Base-by-base conservation (phyloP, 2,888 invertebrate genomes). In the Dicyrtomina minuta region DNA sequence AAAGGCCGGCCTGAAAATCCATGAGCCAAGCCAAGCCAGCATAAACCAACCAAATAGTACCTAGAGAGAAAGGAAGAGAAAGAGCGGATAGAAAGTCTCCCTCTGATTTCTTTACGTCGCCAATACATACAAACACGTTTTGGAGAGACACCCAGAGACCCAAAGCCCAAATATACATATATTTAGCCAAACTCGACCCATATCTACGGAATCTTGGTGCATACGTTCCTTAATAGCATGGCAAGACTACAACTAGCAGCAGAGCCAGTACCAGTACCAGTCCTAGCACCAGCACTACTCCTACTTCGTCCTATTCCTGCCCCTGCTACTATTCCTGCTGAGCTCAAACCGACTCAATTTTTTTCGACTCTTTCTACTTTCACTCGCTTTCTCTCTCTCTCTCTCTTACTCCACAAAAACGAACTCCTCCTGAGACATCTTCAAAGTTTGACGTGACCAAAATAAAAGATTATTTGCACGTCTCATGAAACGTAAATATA, bases 361-460 rank as follows among this genome's bases (percentile, higher is more conserved):
- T 56, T 27, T 27, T n/a, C 33, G 26, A 15, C 55, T 55, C 26
- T 55, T 26, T 8, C 55, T 41, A 61, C 43, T 44, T 61, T 51
- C 17, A 12, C 51, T 49, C 59, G 15, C 59, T 4, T 6, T 39
- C 59, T 41, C 43, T 65, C 39, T 65, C 39, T 17, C 53, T 33
- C 24, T 65, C 15, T 51, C 53, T 10, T 12, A 12, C 12, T 10
- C 55, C 27, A 39, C 5, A 61, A 68, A 71, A 44, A 53, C 71
- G 51, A 71, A 71, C 71, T 71, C 68, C 68, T 68, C 68, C 71
- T 65, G 71, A 71, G 71, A 71, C 71, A 71, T 71, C 71, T 71
- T 71, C 71, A 71, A 71, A 68, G 66, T 68, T 68, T 71, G 71
- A 71, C 71, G 71, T 71, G 71, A 71, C 71, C 68, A 61, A 71